Conservation (phyloP, 2,888 invertebrate species). For the Serrognathus titanus region DNA sequence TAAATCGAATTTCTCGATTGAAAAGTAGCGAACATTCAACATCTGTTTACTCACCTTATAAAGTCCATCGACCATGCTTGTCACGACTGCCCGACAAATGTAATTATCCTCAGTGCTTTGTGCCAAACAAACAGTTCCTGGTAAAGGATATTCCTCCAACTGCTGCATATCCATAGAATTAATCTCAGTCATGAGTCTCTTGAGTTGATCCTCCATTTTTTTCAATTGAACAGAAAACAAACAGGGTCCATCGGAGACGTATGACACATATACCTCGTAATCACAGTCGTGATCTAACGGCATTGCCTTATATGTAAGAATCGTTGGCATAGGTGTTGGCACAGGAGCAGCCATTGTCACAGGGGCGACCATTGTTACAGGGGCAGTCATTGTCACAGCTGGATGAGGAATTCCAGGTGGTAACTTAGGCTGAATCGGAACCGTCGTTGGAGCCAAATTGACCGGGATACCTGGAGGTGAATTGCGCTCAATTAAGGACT, state of each 20-base stretch:
- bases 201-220: slow-evolving; percentile 57
- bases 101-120: slow-evolving; percentile 66
- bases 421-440: slow-evolving; percentile 29
- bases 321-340: slow-evolving; percentile 49
- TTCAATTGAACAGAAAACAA: slow-evolving; percentile 73
- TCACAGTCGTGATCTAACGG: slow-evolving; percentile 55
- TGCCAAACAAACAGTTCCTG: slow-evolving; percentile 75
- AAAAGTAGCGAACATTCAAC: neutral
- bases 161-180: slow-evolving; percentile 61
- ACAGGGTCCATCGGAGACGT: slow-evolving; percentile 75
- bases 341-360: slow-evolving; percentile 3
- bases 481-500: slow-evolving; percentile 14
- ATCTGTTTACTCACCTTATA: slow-evolving; percentile 54
- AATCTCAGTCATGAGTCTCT: slow-evolving; percentile 69
- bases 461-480: slow-evolving; percentile 6
- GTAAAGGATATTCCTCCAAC: slow-evolving; percentile 64
- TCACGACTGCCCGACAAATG: slow-evolving; percentile 73
- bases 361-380: slow-evolving; percentile 37
- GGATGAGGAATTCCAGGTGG: slow-evolving; percentile 20
- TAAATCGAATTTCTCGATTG: no score
- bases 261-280: slow-evolving; percentile 70
- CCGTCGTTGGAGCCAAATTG: neutral
- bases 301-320: slow-evolving; percentile 54
- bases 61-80: slow-evolving; percentile 65
- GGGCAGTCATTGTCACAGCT: neutral